Conservation (phyloP, 2,888 invertebrate genomes). For the Gerris lacustris region DNA sequence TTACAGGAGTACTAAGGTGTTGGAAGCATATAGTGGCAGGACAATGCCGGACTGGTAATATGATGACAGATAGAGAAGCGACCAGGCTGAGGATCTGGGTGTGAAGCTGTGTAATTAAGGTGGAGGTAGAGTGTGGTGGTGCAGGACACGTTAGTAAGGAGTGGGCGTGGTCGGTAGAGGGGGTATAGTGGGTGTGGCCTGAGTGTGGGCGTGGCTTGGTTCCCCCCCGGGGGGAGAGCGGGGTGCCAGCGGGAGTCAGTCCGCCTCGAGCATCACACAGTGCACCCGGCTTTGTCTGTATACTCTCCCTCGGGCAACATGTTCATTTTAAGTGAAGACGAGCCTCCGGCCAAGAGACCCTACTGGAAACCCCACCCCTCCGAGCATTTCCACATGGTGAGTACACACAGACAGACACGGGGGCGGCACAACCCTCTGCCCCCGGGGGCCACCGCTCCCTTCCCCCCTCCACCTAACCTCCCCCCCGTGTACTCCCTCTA, state of each 20-base stretch:
- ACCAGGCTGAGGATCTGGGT: no score
- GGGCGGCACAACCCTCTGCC: background rate
- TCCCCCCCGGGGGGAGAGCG: background rate
- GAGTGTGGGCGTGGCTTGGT: background rate
- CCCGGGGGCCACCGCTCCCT: background rate
- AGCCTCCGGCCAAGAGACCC: background rate
- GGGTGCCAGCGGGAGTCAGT: background rate
- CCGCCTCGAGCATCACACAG: background rate
- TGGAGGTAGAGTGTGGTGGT: no score
- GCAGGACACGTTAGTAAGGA: no score
- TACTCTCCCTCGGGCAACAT: background rate
- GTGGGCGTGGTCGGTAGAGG: background rate
- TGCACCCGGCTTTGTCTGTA: background rate
- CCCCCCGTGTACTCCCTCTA: background rate
- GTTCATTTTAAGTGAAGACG: background rate
- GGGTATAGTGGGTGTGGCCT: background rate
- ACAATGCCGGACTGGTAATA: no score
- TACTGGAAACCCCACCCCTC: slow-evolving; percentile 5
- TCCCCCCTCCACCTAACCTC: background rate
- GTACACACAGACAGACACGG: background rate
- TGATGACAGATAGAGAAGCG: no score
- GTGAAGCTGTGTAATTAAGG: no score
- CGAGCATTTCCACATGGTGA: slow-evolving; percentile 1
- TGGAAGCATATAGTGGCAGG: no score
- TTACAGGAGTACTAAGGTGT: no score